Conservation (phyloP, 2,113 vertebrate genomes). For the Pedionomus torquatus region DNA sequence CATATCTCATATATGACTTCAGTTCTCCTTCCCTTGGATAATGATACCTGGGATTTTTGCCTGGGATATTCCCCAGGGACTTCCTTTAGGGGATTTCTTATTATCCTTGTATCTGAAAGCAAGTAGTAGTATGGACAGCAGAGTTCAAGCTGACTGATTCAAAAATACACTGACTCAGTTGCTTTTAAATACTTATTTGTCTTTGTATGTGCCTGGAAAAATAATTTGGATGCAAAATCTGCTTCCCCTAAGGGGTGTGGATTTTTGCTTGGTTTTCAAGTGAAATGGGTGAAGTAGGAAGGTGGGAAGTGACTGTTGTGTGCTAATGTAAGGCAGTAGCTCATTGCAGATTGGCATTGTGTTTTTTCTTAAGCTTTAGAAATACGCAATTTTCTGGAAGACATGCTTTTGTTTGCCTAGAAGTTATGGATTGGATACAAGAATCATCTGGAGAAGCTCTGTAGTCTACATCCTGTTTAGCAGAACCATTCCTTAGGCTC, state of each 20-base stretch:
- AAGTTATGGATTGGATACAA: neutral
- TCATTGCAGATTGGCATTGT: neutral
- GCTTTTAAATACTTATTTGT: neutral
- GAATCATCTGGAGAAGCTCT: neutral
- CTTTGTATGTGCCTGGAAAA: neutral
- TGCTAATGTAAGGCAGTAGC: neutral
- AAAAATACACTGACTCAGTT: neutral
- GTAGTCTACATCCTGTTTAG: neutral
- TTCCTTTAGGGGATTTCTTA: neutral
- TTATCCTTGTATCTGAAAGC: neutral
- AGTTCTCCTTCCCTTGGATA: neutral
- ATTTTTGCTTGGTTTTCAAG: neutral
- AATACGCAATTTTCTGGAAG: neutral
- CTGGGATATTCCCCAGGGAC: neutral
- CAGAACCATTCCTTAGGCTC: neutral
- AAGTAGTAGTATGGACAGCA: neutral
- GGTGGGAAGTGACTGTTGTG: neutral
- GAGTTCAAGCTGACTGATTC: neutral
- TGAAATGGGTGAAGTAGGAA: neutral
- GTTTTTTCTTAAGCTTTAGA: neutral
- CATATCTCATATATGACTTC: neutral
- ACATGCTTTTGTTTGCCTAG: neutral
- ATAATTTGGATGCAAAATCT: neutral
- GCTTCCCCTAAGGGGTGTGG: neutral
- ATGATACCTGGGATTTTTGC: neutral